Evolutionary conservation across 2,888 invertebrate species (phyloP), one percentile per base, ranked within the genome.

Genomic region (Tenthredo notha): DNA sequence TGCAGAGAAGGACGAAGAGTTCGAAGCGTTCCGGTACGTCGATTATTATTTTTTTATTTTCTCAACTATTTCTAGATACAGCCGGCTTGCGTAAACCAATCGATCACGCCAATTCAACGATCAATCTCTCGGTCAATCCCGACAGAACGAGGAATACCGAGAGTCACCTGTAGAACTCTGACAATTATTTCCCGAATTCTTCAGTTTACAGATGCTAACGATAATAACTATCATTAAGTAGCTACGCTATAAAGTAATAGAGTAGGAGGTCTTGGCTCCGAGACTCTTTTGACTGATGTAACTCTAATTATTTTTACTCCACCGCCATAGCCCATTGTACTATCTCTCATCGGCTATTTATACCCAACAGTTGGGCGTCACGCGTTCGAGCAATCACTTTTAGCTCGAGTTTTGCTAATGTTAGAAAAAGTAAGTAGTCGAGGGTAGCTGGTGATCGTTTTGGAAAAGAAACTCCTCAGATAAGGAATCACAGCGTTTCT

Each of bases 1-100:
- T 91, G 97, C 97, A 90, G 99, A 99, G 95, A 99, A 99, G 96
- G 99, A 99, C 91, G 99, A 99, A 94, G 99, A 99, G 95, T 97
- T 99, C 93, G 99, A 99, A 95, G 95, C 96, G 90, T 98, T 99
- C 94, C 98, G 99, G 99, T 99, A 94, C 97, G 97, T 93, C 37
- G 18, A 61, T 40, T 18, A 50, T 77, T 54, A 77, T 21, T 84
- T 67, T 67, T 2, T 33, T 5, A 33, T 50, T 40, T 80, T 40
- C 3, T n/a, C 25, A 25, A 37, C 21, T 40, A 58, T 58, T 58
- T 40, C 61, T 80, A 61, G 40, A 33, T 7, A 80, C 80, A 80
- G 40, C 10, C 12, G 21, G 61, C 58, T 40, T 21, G 43, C 80
- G 40, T 37, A 40, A 58, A 61, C 40, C 40, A 1, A 40, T 58